phyloP scores from a whole-genome alignment of 2,888 invertebrate species.

The Tipula unca region DNA sequence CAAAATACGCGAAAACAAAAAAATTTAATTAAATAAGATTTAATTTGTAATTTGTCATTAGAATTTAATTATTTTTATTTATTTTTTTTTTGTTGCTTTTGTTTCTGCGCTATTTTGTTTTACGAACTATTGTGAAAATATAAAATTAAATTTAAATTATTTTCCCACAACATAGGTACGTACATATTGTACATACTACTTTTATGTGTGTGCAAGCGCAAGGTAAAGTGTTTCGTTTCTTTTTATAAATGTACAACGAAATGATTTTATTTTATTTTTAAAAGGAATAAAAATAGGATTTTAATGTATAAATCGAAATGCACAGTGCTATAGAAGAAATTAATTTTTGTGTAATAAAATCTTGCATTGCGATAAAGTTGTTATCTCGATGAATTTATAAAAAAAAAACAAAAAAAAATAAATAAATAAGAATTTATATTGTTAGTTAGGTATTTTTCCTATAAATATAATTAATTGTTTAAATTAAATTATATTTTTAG shows the following conservation, averaged over 20 bases:
- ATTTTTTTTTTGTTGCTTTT: too few species aligned
- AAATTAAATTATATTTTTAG: not conserved
- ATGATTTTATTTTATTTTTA: not conserved
- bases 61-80: not conserved
- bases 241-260: not conserved
- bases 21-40: not conserved
- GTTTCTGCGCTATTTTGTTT: not conserved
- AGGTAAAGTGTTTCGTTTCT: not conserved
- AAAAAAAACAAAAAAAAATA: not conserved
- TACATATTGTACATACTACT: too few species aligned
- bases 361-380: not conserved
- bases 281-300: not conserved
- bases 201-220: not conserved
- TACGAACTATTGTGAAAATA: not conserved
- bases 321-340: not conserved
- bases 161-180: not conserved
- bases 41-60: slow-evolving; percentile 8
- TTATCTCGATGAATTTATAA: not conserved
- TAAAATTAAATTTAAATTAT: not conserved
- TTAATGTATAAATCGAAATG: not conserved
- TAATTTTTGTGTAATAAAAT: not conserved
- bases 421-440: not conserved
- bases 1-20: too few species aligned
- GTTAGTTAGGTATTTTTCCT: not conserved
- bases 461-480: not conserved